Percentiles rank a stretch among this genome's conserved stretches.
phyloP scores from a whole-genome alignment of 2,113 vertebrate genomes.

The Bungarus multicinctus region DNA sequence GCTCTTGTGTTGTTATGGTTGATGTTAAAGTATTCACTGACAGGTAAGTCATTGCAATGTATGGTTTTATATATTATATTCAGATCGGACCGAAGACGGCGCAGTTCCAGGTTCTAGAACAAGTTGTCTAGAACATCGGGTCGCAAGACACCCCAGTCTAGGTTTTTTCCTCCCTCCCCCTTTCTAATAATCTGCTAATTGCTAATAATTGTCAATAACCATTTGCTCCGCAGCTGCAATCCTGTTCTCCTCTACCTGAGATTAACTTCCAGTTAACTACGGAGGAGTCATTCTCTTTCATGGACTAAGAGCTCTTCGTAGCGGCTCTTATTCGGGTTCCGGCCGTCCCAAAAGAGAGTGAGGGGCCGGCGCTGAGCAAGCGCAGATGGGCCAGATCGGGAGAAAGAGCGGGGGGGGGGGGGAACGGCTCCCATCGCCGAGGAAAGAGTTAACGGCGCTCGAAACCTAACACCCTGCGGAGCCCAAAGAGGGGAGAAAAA shows the following conservation, averaged over 20 bases:
- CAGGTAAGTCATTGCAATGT: no score
- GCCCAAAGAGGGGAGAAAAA: neutral
- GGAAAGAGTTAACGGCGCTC: constrained; percentile 53
- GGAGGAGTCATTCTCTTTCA: neutral
- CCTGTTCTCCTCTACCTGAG: neutral
- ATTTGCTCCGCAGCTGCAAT: neutral
- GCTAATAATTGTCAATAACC: neutral
- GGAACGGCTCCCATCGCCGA: neutral
- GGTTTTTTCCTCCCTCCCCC: neutral
- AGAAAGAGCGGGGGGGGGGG: no score
- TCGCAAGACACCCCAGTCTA: neutral
- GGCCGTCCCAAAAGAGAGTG: neutral
- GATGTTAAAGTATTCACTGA: no score
- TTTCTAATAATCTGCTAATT: neutral
- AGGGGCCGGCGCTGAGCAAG: neutral
- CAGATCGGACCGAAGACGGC: no score
- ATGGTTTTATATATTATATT: no score
- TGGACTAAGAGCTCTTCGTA: neutral
- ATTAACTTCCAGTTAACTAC: neutral
- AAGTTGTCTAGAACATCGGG: neutral
- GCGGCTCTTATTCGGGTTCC: neutral
- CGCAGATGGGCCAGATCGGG: neutral
- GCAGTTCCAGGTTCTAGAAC: no score
- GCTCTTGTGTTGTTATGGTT: no score
- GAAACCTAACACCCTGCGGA: constrained; percentile 10